Percentiles rank a stretch among this genome's conserved stretches.
phyloP scores from a whole-genome alignment of 2,888 invertebrate genomes.

The Suillia variegata region DNA sequence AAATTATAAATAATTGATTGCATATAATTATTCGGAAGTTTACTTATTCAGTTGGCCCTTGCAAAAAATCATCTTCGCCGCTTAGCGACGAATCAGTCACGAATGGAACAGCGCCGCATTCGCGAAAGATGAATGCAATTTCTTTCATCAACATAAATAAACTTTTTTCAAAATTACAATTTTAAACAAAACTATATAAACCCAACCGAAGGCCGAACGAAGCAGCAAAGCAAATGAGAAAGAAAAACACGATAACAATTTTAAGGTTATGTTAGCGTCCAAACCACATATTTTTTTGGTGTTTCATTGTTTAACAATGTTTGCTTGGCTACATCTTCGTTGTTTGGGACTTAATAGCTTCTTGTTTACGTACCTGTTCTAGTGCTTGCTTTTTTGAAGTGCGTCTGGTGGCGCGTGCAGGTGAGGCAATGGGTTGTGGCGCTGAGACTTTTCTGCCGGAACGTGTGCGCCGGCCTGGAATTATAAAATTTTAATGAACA shows the following conservation, averaged over 20 bases:
- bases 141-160: conserved; percentile 49
- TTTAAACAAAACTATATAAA: too few relatives aligned
- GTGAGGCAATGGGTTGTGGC: conserved; percentile 49
- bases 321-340: too few relatives aligned
- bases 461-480: conserved; percentile 65
- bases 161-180: conserved; percentile 4
- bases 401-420: conserved; percentile 48
- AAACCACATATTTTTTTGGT: too few relatives aligned
- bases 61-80: conserved; percentile 53
- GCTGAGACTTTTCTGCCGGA: conserved; percentile 63
- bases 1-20: too few relatives aligned
- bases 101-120: conserved; percentile 63
- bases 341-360: background rate
- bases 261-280: background rate
- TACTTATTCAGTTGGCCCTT: conserved; percentile 60
- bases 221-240: too few relatives aligned
- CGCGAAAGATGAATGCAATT: conserved; percentile 47
- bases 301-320: too few relatives aligned
- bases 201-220: too few relatives aligned
- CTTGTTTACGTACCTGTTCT: conserved; percentile 58
- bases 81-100: conserved; percentile 55
- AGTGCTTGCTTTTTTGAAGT: conserved; percentile 49
- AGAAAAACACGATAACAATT: conserved; percentile 15
- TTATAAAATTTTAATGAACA: background rate
- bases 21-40: background rate